Evolutionary conservation across 2,888 invertebrate species (phyloP).

Genomic region (Dilophus febrilis): DNA sequence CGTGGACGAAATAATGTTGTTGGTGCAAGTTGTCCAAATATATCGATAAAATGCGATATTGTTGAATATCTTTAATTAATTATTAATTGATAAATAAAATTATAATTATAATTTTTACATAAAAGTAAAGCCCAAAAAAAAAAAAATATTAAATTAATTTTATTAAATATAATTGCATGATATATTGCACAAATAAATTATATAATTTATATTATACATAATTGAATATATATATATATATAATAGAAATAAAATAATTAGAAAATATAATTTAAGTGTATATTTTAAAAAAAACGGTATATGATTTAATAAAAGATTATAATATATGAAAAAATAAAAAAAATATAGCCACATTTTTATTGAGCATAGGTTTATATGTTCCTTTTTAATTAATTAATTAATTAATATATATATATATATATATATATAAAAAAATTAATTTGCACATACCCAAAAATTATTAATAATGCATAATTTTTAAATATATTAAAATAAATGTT

Average conservation of each 20-base stretch:
- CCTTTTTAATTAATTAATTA: not conserved
- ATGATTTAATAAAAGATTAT: not conserved
- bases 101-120: not conserved
- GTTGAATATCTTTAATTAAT: constrained; percentile 71
- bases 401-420: not conserved
- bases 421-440: not conserved
- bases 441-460: no score
- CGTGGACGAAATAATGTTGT: constrained; percentile 25
- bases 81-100: not conserved
- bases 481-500: no score
- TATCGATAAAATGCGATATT: constrained; percentile 89
- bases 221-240: not conserved
- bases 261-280: not conserved
- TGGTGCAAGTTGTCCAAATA: constrained; percentile 82
- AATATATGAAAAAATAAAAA: not conserved
- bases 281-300: not conserved
- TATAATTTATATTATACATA: not conserved
- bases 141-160: not conserved
- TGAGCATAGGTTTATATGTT: not conserved
- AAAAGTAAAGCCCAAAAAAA: not conserved
- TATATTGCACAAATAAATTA: not conserved
- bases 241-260: not conserved
- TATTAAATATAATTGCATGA: not conserved
- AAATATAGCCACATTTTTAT: no score
- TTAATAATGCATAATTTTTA: no score